Evolutionary conservation across 1,140 invertebrate genomes (phyloP).

Genomic region (Drosophila fuyamai): DNA sequence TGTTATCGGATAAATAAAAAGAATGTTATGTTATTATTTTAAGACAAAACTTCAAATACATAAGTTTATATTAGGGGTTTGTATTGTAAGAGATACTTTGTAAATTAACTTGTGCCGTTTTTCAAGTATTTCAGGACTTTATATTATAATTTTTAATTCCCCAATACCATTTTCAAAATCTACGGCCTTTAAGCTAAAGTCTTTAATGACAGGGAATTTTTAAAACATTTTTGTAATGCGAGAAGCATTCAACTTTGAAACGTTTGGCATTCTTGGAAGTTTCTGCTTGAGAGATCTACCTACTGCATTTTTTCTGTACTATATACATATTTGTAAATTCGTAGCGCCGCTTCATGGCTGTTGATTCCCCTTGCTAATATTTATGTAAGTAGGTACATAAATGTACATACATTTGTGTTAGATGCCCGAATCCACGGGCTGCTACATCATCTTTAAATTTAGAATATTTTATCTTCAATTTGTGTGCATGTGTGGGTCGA

Average conservation of each 20-base stretch:
- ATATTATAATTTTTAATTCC: no score
- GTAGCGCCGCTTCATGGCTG: constrained; percentile 62
- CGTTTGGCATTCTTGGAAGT: not conserved
- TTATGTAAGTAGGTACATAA: constrained; percentile 27
- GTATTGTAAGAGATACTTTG: no score
- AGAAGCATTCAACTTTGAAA: not conserved
- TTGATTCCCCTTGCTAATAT: constrained; percentile 43
- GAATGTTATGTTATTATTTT: no score
- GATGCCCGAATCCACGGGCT: constrained; percentile 57
- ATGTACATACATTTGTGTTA: constrained; percentile 30
- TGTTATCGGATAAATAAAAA: not conserved
- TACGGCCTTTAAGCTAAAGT: not conserved
- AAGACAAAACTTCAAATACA: no score
- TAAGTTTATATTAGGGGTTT: no score
- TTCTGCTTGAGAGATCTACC: not conserved
- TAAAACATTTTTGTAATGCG: not conserved
- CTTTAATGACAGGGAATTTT: not conserved
- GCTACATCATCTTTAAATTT: constrained; percentile 80
- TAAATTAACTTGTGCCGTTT: no score
- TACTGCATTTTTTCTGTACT: constrained; percentile 19
- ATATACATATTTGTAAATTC: constrained; percentile 25
- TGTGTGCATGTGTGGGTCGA: constrained; percentile 55
- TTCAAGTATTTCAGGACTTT: no score
- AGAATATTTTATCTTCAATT: constrained; percentile 78
- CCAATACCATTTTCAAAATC: not conserved